A percentile compares a stretch with the other conserved stretches of the same genome.
Conservation (phyloP, 2,888 invertebrate species). For the Sinohyriopsis cumingii region DNA sequence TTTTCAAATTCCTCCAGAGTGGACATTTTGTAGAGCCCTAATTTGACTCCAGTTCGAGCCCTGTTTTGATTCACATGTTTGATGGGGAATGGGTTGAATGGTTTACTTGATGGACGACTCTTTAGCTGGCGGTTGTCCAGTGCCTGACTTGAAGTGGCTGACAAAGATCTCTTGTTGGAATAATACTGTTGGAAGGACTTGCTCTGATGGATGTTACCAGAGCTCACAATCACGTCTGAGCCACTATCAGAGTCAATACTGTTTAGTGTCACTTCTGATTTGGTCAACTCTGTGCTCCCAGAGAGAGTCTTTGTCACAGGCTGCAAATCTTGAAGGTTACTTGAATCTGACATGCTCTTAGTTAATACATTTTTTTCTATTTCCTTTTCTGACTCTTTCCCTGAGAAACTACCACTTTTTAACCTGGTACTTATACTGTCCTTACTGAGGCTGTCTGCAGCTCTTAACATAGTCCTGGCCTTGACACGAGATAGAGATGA, state of each 20-base stretch:
- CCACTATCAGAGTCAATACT: conserved; percentile 16
- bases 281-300: background rate
- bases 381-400: no score
- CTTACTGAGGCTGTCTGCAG: no score
- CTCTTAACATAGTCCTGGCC: no score
- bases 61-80: conserved; percentile 65
- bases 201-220: conserved; percentile 11
- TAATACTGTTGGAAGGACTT: conserved; percentile 39
- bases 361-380: no score
- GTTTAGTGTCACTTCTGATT: background rate
- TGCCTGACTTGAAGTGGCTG: conserved; percentile 14
- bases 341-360: no score
- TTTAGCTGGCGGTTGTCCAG: conserved; percentile 26
- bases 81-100: conserved; percentile 68
- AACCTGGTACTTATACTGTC: no score
- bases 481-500: no score
- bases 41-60: conserved; percentile 64
- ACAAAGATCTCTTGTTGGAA: conserved; percentile 33
- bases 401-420: no score
- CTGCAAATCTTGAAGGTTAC: background rate
- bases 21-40: conserved; percentile 68
- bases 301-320: background rate
- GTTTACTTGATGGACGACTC: conserved; percentile 27
- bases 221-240: conserved; percentile 19
- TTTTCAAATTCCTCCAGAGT: conserved; percentile 51